Percentiles rank a stretch among this genome's conserved stretches.
phyloP scores from a whole-genome alignment of 2,797 vertebrate genomes.

The Choloepus didactylus region DNA sequence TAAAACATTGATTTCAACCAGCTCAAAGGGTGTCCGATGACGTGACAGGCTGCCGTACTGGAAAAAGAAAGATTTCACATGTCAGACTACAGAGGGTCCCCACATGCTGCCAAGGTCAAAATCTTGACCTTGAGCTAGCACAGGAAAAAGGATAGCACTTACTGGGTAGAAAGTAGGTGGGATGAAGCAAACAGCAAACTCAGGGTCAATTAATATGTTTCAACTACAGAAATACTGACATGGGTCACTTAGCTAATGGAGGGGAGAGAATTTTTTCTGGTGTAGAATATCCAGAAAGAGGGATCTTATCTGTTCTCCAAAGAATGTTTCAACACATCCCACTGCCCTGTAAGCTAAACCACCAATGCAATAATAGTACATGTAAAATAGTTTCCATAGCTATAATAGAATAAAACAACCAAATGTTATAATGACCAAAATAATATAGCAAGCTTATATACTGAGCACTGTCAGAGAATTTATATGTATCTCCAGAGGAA shows the following conservation, averaged over 20 bases:
- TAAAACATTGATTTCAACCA: conserved; percentile 11
- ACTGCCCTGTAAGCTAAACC: conserved; percentile 15
- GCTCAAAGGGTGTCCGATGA: not conserved
- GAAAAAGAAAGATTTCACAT: conserved; percentile 17
- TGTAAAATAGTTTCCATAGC: not conserved
- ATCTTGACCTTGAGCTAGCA: not conserved
- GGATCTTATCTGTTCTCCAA: not conserved
- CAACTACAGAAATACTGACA: not conserved
- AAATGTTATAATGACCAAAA: not conserved
- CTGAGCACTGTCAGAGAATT: not conserved
- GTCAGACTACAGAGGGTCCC: not conserved
- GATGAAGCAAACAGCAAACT: conserved; percentile 12
- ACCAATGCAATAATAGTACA: not conserved
- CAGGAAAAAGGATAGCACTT: not conserved
- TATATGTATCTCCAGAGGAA: not conserved
- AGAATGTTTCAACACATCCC: not conserved
- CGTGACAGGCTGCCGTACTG: not conserved
- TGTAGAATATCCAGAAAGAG: not conserved
- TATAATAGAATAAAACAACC: not conserved
- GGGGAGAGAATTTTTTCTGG: not conserved
- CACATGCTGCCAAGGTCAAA: not conserved
- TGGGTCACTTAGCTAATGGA: not conserved
- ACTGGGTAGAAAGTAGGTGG: not conserved
- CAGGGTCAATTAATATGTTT: not conserved
- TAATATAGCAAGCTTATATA: not conserved